Conservation (phyloP, 2,888 invertebrate genomes). For the Athalia cordata region DNA sequence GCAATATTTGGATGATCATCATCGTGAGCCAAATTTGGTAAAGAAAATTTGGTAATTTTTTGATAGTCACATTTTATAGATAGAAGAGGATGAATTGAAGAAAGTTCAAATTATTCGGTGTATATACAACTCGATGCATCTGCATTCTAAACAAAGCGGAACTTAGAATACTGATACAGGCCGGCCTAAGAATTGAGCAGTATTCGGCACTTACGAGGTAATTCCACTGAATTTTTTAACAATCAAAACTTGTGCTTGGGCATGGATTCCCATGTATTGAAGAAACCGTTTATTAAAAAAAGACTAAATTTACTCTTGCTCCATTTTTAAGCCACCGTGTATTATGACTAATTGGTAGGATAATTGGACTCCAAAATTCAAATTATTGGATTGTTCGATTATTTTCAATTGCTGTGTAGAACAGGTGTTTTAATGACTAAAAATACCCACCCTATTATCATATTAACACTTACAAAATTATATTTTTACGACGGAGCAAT, state of each 20-base stretch:
- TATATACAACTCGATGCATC: slow-evolving; percentile 42
- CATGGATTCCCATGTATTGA: slow-evolving; percentile 33
- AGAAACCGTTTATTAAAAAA: slow-evolving; percentile 10
- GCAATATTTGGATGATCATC: background rate
- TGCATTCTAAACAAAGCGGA: slow-evolving; percentile 40
- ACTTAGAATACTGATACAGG: slow-evolving; percentile 38
- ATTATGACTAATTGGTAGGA: background rate
- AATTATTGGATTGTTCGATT: background rate
- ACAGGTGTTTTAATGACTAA: slow-evolving; percentile 23
- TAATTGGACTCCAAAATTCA: background rate
- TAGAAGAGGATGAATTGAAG: slow-evolving; percentile 42
- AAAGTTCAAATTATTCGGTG: slow-evolving; percentile 44
- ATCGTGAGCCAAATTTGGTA: slow-evolving; percentile 14
- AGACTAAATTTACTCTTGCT: slow-evolving; percentile 28
- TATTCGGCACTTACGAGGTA: slow-evolving; percentile 37
- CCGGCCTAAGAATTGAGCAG: slow-evolving; percentile 44
- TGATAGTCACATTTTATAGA: slow-evolving; percentile 42
- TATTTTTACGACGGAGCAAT: background rate
- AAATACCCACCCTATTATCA: background rate
- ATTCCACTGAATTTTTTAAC: slow-evolving; percentile 24
- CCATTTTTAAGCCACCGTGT: slow-evolving; percentile 40
- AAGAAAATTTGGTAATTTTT: slow-evolving; percentile 24
- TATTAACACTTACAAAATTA: slow-evolving; percentile 5
- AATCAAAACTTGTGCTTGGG: slow-evolving; percentile 11
- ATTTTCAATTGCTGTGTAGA: slow-evolving; percentile 8